These are phyloP conservation scores for Pseudomyrmex gracilis DNA, from an alignment of 1,140 invertebrate genomes.

Conservation along the genomic window DNA sequence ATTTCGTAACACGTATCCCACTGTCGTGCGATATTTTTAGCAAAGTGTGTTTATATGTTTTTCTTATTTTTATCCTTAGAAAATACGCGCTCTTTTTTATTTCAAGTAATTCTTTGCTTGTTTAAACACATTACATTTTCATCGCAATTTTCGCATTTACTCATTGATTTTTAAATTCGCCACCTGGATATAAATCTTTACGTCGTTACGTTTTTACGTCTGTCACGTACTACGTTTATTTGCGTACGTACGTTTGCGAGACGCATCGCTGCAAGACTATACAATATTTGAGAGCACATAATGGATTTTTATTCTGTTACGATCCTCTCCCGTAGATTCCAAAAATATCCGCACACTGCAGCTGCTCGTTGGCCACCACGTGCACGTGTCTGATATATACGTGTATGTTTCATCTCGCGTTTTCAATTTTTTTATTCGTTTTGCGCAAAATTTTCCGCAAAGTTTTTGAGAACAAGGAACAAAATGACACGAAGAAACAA, in stretches of 20 bases:
- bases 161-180: neutral
- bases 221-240: neutral
- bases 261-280: constrained; percentile 3
- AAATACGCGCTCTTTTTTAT: neutral
- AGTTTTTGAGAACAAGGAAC: too few species aligned
- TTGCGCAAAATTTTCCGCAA: too few species aligned
- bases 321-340: constrained; percentile 19
- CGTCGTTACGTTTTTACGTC: neutral
- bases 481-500: too few species aligned
- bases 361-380: neutral
- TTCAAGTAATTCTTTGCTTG: neutral
- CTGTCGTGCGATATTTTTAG: constrained; percentile 79
- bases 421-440: too few species aligned
- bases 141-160: neutral
- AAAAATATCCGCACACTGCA: constrained; percentile 38
- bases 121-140: constrained; percentile 11
- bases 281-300: constrained; percentile 22
- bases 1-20: constrained; percentile 76
- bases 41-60: constrained; percentile 49
- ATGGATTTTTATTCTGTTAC: constrained; percentile 23
- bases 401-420: neutral
- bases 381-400: neutral
- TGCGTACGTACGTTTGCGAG: too few species aligned
- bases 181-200: neutral
- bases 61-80: constrained; percentile 66